Evolutionary conservation across 2,888 invertebrate species (phyloP).

Genomic region (Phyllotreta striolata): DNA sequence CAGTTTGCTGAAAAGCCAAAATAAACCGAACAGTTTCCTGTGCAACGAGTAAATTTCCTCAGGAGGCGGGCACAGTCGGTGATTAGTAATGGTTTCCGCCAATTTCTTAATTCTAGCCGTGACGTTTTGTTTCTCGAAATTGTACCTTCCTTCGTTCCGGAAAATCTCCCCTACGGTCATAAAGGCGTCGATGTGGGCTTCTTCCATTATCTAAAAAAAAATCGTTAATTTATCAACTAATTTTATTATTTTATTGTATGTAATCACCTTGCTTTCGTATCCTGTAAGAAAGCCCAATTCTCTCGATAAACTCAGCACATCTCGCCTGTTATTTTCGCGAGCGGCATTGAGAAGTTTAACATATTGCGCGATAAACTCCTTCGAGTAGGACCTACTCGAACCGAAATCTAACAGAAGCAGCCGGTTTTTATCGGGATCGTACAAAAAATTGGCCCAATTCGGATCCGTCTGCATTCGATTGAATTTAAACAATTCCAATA

Average conservation of each 20-base stretch:
- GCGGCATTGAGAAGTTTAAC: conserved; percentile 91
- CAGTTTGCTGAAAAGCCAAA: conserved; percentile 89
- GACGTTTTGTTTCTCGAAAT: conserved; percentile 89
- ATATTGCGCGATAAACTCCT: conserved; percentile 92
- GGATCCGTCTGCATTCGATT: conserved; percentile 99
- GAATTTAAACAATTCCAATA: conserved; percentile 88
- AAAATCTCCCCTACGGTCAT: conserved; percentile 98
- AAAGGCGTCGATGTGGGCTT: conserved; percentile 95
- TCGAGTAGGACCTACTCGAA: conserved; percentile 85
- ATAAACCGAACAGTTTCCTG: conserved; percentile 94
- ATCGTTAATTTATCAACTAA: too few relatives aligned
- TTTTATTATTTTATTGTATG: too few relatives aligned
- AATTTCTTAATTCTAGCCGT: conserved; percentile 81
- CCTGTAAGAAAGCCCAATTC: conserved; percentile 97
- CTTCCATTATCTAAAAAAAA: conserved; percentile 81
- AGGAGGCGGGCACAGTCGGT: conserved; percentile 95
- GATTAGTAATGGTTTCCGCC: conserved; percentile 92
- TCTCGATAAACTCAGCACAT: conserved; percentile 80
- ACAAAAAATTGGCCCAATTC: conserved; percentile 99
- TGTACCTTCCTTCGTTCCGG: conserved; percentile 77
- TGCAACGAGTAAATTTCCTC: conserved; percentile 99
- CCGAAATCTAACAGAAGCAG: conserved; percentile 95
- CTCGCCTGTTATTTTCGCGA: conserved; percentile 76
- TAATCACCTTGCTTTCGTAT: conserved; percentile 87
- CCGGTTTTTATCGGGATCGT: conserved; percentile 79